phyloP scores from a whole-genome alignment of 2,888 invertebrate species.

The Hyles lineata region DNA sequence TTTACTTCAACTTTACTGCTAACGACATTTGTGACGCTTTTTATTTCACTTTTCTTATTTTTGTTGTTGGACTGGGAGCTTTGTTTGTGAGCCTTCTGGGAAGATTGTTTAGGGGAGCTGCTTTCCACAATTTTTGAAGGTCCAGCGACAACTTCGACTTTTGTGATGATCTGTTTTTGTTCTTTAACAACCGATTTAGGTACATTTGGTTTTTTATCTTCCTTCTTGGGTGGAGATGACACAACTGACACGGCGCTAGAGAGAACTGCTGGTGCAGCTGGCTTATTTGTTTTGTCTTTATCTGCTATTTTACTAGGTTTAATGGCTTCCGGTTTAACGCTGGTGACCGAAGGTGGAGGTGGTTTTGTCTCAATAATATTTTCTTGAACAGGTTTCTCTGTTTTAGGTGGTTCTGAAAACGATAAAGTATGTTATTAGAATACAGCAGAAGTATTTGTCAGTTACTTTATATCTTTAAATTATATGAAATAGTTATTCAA shows the following conservation, averaged over 20 bases:
- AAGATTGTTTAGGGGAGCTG: slow-evolving; percentile 59
- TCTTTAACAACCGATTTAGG: slow-evolving; percentile 80
- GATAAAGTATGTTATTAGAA: slow-evolving; percentile 24
- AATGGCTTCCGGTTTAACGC: slow-evolving; percentile 73
- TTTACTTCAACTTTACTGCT: slow-evolving; percentile 82
- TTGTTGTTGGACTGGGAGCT: slow-evolving; percentile 55
- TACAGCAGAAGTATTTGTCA: background rate
- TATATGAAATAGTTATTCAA: too few relatives aligned
- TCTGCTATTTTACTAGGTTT: slow-evolving; percentile 76
- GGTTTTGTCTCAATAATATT: slow-evolving; percentile 81
- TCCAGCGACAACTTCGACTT: slow-evolving; percentile 84
- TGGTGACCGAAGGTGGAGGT: slow-evolving; percentile 68
- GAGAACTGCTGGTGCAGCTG: slow-evolving; percentile 63
- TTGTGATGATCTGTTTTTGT: slow-evolving; percentile 78
- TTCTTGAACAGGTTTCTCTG: slow-evolving; percentile 75
- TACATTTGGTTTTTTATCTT: slow-evolving; percentile 66
- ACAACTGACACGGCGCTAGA: slow-evolving; percentile 75
- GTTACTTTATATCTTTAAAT: background rate
- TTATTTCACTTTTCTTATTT: slow-evolving; percentile 68
- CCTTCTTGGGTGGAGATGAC: slow-evolving; percentile 75
- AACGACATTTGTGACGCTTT: slow-evolving; percentile 71
- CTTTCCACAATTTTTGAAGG: slow-evolving; percentile 79
- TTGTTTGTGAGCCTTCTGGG: slow-evolving; percentile 64
- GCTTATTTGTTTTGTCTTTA: slow-evolving; percentile 72
- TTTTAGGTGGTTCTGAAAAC: slow-evolving; percentile 75